Conservation (phyloP, 1,140 invertebrate genomes). For the Manduca sexta region DNA sequence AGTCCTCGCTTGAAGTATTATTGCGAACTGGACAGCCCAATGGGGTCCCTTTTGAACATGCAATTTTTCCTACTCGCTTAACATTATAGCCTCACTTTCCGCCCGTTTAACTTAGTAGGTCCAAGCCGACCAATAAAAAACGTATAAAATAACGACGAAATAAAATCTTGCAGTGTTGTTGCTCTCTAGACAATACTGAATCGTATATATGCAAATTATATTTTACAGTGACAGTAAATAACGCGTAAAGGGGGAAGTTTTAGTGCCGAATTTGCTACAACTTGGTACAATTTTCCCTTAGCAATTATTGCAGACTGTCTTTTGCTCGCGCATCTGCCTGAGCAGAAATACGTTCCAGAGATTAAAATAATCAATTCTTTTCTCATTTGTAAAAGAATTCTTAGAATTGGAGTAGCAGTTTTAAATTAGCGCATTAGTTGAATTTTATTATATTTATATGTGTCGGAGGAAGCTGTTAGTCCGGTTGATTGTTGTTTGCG, state of each 20-base stretch:
- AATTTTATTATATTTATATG: too few species aligned
- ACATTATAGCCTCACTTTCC: constrained; percentile 16
- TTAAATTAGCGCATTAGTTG: too few species aligned
- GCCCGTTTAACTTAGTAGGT: constrained; percentile 13
- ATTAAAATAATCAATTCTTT: too few species aligned
- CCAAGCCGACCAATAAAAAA: constrained; percentile 17
- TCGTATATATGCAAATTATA: constrained; percentile 20
- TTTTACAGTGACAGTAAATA: constrained; percentile 12
- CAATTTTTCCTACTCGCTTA: constrained; percentile 13
- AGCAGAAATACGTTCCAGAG: too few species aligned
- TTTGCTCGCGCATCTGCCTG: too few species aligned
- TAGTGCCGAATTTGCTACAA: background rate
- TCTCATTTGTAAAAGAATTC: too few species aligned
- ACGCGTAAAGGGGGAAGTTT: constrained; percentile 8
- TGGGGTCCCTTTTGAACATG: constrained; percentile 5
- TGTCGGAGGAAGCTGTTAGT: too few species aligned
- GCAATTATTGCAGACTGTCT: too few species aligned
- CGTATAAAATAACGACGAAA: constrained; percentile 19
- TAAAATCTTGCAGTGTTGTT: constrained; percentile 12
- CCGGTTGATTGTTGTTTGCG: too few species aligned
- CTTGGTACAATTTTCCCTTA: too few species aligned
- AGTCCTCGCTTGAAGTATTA: constrained; percentile 4
- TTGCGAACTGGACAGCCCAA: constrained; percentile 4
- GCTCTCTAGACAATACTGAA: constrained; percentile 1
- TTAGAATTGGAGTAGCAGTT: too few species aligned